Base-by-base conservation (phyloP, 2,888 invertebrate genomes). In the Dusona sp. region DNA sequence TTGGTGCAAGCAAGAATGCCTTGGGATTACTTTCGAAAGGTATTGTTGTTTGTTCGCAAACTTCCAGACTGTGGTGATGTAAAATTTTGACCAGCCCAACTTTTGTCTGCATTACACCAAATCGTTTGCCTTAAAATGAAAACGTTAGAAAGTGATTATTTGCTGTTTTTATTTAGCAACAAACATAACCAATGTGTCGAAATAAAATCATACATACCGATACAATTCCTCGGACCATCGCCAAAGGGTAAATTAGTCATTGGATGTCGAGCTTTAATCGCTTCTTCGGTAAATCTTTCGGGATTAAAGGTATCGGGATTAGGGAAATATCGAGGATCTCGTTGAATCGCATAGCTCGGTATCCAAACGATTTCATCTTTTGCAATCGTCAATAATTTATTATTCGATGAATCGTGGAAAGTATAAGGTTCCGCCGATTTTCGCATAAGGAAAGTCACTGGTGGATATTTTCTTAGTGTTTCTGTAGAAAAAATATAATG, bases 391-490 rank as follows among this genome's bases (percentile, higher is more conserved):
- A 93, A 6, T 19, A 81, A 33, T 74, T 81, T 80, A 8, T 81
- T 51, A 1, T 68, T 68, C 19, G 78, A 51, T 7, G 74, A 22
- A n/a, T 36, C 61, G 1, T 13, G 36, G 64, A 84, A 84, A 4
- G 84, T 84, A 16, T 84, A 78, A 2, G 88, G 80, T 42, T 89
- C 79, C 1, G 88, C 88, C 22, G 94, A 93, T 73, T 90, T 88
- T 84, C 95, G 91, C 82, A 92, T 92, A 11, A 94, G 85, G 8
- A 90, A 70, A 6, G 92, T 87, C 0, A 92, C 90, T 3, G 94
- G 94, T 72, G 95, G 95, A 90, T 94, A 94, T 73, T 94, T 93
- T 33, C 95, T 91, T 22, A 95, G 88, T 0, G 95, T 94, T 90
- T 95, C 95, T 94, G 88, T 16, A 29, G 42, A 83, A 45, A 70